Conservation (phyloP, 2,113 vertebrate genomes). For the Cochlearius cochlearius region DNA sequence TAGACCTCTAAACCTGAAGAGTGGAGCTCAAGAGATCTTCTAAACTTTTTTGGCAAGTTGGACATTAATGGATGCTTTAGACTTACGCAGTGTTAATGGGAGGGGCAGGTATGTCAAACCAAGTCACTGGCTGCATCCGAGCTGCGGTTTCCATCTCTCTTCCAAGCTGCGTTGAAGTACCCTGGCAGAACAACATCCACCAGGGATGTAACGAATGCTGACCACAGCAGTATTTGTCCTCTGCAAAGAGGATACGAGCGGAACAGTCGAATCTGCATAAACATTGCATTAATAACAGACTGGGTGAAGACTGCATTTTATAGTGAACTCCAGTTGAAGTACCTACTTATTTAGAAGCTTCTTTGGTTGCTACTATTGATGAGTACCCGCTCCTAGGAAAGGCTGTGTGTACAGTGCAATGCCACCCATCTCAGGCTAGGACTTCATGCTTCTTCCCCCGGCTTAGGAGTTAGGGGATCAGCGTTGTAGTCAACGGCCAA, state of each 20-base stretch:
- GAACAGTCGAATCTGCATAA: conserved; percentile 46
- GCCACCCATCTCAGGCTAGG: neutral
- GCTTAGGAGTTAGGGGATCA: neutral
- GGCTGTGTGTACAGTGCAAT: neutral
- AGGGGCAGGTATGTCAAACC: neutral
- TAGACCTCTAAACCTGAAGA: neutral
- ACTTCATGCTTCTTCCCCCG: neutral
- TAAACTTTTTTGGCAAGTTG: neutral
- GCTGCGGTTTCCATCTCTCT: conserved; percentile 29
- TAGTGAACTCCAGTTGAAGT: neutral
- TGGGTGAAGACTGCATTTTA: neutral
- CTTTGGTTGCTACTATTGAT: neutral
- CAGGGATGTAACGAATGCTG: conserved; percentile 32
- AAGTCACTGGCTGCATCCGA: neutral
- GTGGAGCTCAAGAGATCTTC: neutral
- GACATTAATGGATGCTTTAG: neutral
- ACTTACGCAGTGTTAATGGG: neutral
- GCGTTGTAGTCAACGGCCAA: neutral
- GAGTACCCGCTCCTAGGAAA: neutral
- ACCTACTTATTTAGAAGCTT: neutral
- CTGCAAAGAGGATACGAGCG: neutral
- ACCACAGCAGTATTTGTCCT: conserved; percentile 49
- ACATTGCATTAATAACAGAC: neutral
- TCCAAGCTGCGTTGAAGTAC: conserved; percentile 39
- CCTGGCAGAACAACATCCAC: conserved; percentile 48